Conservation (phyloP, 2,888 invertebrate species). For the Noctua comes region DNA sequence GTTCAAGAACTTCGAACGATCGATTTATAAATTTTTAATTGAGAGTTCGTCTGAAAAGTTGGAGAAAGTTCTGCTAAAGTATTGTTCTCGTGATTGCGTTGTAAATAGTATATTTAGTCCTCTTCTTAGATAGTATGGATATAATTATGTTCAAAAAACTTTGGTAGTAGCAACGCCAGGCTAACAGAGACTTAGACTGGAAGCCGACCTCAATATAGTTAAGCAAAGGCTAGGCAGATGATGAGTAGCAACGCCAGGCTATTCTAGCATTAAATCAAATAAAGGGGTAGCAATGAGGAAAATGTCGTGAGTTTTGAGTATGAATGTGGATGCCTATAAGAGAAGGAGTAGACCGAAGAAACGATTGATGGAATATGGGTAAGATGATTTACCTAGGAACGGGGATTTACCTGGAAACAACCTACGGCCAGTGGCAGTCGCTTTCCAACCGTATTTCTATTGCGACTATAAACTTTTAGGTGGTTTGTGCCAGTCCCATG, state of each 20-base stretch:
- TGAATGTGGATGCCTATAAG: neutral
- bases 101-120: neutral
- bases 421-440: neutral
- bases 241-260: no score
- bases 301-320: neutral
- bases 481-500: neutral
- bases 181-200: no score
- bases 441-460: neutral
- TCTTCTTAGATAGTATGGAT: neutral
- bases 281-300: neutral
- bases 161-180: neutral
- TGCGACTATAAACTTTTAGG: neutral
- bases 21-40: constrained; percentile 48
- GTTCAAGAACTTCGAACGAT: constrained; percentile 43
- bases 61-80: neutral
- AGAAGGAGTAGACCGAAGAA: no score
- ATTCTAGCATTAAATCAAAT: neutral
- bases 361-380: no score
- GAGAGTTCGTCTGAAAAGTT: constrained; percentile 24
- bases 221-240: no score
- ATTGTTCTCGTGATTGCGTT: constrained; percentile 22
- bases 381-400: no score
- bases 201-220: no score
- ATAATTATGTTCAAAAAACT: neutral
- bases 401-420: neutral